Conservation (phyloP, 2,888 invertebrate genomes). For the Diarsia mendica region DNA sequence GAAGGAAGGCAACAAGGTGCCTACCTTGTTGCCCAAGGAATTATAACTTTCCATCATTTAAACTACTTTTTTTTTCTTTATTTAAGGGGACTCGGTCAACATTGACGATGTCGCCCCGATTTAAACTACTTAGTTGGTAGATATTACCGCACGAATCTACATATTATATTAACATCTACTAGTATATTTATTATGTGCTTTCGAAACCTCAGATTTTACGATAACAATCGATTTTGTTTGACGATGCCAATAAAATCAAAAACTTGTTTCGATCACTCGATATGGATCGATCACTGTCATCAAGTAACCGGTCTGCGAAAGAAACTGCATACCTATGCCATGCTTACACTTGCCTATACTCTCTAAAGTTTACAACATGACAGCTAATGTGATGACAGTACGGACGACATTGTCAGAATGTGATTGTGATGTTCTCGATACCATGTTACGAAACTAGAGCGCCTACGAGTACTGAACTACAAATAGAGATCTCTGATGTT, state of each 20-base stretch:
- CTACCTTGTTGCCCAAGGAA: too few relatives aligned
- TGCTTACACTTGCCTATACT: constrained; percentile 48
- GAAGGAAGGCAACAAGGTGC: too few relatives aligned
- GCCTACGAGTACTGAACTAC: constrained; percentile 45
- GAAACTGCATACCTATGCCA: constrained; percentile 26
- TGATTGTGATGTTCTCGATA: constrained; percentile 65
- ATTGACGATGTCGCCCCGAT: too few relatives aligned
- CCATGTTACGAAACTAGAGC: constrained; percentile 73
- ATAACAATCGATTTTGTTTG: constrained; percentile 49
- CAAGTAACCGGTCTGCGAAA: constrained; percentile 40
- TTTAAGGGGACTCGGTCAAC: too few relatives aligned
- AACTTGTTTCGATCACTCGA: constrained; percentile 32
- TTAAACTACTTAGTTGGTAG: background rate
- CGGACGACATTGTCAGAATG: constrained; percentile 62
- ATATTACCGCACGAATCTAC: background rate
- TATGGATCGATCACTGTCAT: constrained; percentile 51
- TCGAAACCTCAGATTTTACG: constrained; percentile 36
- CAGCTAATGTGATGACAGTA: constrained; percentile 28
- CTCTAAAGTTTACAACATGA: constrained; percentile 68
- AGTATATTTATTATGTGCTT: constrained; percentile 17
- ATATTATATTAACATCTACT: too few relatives aligned
- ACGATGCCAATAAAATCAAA: constrained; percentile 50
- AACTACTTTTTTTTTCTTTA: too few relatives aligned
- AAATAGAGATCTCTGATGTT: constrained; percentile 67
- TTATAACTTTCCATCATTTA: too few relatives aligned